Evolutionary conservation across 2,797 vertebrate species (phyloP).

Genomic region (Mareca strepera): DNA sequence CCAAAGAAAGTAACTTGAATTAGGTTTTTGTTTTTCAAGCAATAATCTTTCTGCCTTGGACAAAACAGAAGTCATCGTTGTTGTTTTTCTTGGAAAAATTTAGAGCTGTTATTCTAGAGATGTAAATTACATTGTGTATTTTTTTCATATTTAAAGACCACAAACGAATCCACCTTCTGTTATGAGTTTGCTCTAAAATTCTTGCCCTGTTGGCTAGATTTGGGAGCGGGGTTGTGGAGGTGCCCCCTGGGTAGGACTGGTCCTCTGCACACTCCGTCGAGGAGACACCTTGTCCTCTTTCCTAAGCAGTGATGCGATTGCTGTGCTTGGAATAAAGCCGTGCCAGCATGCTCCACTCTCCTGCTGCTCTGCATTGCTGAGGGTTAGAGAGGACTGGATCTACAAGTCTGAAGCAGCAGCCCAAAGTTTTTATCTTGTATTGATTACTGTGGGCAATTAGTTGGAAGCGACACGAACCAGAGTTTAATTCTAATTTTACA

Average conservation of each 20-base stretch:
- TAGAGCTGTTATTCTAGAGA: not conserved
- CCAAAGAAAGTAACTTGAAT: not conserved
- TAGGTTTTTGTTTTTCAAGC: not conserved
- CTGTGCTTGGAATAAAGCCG: fast-evolving
- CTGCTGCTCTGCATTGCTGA: not conserved
- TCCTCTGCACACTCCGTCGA: not conserved
- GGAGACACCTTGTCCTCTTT: not conserved
- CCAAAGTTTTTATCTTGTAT: conserved; percentile 10
- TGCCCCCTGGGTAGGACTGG: not conserved
- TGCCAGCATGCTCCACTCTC: not conserved
- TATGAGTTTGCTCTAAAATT: not conserved
- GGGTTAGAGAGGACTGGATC: not conserved
- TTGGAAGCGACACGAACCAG: conserved; percentile 74
- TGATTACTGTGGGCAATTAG: conserved; percentile 63
- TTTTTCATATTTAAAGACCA: not conserved
- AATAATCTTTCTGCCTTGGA: not conserved
- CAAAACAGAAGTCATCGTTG: not conserved
- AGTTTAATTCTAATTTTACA: conserved; percentile 74
- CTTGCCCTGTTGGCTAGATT: not conserved
- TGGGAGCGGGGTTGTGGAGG: not conserved
- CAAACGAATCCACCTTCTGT: not conserved
- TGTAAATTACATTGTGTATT: not conserved
- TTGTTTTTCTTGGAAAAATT: not conserved
- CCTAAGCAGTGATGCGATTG: not conserved
- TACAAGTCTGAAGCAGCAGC: not conserved